These are phyloP conservation scores for Dipodomys spectabilis DNA, from an alignment of 2,113 vertebrate species.

Conservation along the genomic window DNA sequence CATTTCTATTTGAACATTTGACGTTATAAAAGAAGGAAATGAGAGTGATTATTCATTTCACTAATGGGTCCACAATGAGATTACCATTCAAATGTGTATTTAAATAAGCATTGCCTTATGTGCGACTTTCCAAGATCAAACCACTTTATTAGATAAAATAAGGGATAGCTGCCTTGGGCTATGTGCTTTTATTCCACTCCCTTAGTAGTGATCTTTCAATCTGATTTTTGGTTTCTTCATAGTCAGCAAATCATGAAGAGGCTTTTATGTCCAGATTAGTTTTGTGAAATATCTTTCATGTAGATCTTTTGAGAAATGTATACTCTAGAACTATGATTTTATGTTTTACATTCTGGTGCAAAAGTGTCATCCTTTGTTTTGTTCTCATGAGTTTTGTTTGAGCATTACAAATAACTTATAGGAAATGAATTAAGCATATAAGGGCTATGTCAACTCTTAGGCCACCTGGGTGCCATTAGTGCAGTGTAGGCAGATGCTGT, in stretches of 20 bases:
- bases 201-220: neutral
- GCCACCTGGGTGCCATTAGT: neutral
- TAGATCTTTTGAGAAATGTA: conserved; percentile 29
- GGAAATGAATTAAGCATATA: conserved; percentile 49
- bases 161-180: neutral
- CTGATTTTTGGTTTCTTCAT: conserved; percentile 24
- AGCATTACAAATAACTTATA: conserved; percentile 19
- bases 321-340: conserved; percentile 12
- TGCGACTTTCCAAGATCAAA: conserved; percentile 56
- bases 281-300: conserved; percentile 33
- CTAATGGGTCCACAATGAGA: conserved; percentile 34
- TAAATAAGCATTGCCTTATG: conserved; percentile 61
- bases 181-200: conserved; percentile 48
- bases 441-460: neutral
- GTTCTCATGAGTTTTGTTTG: conserved; percentile 50
- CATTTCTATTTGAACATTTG: conserved; percentile 49
- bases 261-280: conserved; percentile 49
- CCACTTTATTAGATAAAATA: conserved; percentile 60
- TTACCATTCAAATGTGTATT: conserved; percentile 43
- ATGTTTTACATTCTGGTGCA: conserved; percentile 19
- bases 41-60: conserved; percentile 50
- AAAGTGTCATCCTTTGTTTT: conserved; percentile 4
- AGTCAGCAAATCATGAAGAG: conserved; percentile 5
- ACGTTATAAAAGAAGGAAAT: conserved; percentile 50
- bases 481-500: neutral